These are phyloP conservation scores for Catharus ustulatus DNA, from an alignment of 2,797 vertebrate species.

Conservation along the genomic window DNA sequence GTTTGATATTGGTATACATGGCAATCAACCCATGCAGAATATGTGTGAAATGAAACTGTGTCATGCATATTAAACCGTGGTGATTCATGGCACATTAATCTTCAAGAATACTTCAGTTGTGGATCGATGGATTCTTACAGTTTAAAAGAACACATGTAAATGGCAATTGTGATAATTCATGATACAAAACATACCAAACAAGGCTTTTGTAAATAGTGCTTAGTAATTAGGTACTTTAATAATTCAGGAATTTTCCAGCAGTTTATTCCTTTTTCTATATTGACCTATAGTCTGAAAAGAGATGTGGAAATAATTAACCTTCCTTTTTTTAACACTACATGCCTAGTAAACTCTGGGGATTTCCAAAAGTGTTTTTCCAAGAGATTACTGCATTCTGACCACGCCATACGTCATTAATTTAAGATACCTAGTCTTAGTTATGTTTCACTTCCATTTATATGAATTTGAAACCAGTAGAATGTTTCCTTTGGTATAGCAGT, in stretches of 20 bases:
- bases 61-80: neutral
- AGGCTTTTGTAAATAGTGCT: neutral
- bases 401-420: neutral
- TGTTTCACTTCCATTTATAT: neutral
- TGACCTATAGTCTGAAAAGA: neutral
- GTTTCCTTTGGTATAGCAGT: neutral
- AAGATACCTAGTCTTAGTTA: neutral
- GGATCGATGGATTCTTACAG: neutral
- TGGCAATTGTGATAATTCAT: neutral
- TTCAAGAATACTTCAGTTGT: neutral
- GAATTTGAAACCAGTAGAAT: neutral
- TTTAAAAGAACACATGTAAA: neutral
- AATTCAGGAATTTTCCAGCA: neutral
- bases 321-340: neutral
- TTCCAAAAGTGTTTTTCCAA: neutral
- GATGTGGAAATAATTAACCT: neutral
- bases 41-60: conserved; percentile 26
- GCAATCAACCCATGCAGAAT: conserved; percentile 13
- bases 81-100: conserved; percentile 22
- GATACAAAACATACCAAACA: neutral
- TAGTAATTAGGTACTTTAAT: neutral
- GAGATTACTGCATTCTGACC: neutral
- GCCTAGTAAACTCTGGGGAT: neutral
- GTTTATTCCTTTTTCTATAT: neutral
- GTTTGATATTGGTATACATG: conserved; percentile 29